phyloP scores from a whole-genome alignment of 2,888 invertebrate species.

The Drosophila nr. medialis region DNA sequence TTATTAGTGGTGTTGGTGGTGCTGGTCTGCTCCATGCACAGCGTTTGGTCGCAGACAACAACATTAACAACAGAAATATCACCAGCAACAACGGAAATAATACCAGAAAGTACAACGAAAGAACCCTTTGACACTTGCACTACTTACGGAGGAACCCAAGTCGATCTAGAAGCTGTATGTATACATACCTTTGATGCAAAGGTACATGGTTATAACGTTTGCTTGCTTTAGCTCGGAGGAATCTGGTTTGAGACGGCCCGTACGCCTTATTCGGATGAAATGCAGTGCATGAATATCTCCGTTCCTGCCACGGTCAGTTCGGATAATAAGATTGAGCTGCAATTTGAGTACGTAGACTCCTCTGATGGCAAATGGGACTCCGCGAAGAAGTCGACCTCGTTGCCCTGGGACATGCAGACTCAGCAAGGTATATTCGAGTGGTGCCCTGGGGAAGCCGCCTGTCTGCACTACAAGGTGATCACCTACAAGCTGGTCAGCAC shows the following conservation, averaged over 20 bases:
- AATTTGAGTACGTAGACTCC: conserved; percentile 13
- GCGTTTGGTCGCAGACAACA: conserved; percentile 14
- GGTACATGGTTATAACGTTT: not conserved
- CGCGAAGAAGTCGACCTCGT: not conserved
- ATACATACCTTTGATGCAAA: too few relatives aligned
- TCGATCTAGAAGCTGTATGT: conserved; percentile 38
- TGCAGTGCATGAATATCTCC: conserved; percentile 16
- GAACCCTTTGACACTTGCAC: conserved; percentile 6
- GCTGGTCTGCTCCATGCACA: conserved; percentile 13
- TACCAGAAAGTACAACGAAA: not conserved
- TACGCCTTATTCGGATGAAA: not conserved
- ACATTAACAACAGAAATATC: not conserved
- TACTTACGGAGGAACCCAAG: not conserved
- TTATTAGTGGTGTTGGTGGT: conserved; percentile 15
- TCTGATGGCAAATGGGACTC: conserved; percentile 19
- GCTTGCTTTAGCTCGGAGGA: conserved; percentile 24
- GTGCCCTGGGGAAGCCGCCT: not conserved
- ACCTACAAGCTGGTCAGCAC: conserved; percentile 30
- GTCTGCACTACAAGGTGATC: not conserved
- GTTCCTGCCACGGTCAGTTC: not conserved
- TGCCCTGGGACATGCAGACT: conserved; percentile 27
- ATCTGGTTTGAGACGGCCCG: conserved; percentile 39
- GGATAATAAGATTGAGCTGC: conserved; percentile 14
- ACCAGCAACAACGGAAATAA: not conserved
- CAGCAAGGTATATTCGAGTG: conserved; percentile 35